Conservation (phyloP, 2,797 vertebrate genomes). For the Hapalemur alaotrensis region DNA sequence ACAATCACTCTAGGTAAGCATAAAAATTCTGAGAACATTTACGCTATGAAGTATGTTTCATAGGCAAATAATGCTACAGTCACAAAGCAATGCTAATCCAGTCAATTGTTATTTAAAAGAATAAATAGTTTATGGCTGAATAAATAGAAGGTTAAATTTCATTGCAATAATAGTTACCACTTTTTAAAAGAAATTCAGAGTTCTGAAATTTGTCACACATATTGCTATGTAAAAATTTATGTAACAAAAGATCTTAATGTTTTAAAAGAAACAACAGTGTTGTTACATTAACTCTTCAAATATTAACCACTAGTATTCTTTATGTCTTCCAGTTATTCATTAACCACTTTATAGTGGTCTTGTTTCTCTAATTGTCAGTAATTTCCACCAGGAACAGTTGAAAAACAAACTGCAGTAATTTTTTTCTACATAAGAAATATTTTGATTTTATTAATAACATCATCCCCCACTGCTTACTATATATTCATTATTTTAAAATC, state of each 20-base stretch:
- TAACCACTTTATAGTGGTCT: constrained; percentile 35
- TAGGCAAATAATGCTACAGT: neutral
- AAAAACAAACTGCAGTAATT: neutral
- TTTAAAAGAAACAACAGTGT: neutral
- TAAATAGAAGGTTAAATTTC: neutral
- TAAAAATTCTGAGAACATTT: constrained; percentile 12
- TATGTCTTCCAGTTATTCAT: constrained; percentile 39
- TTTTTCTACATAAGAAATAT: constrained; percentile 17
- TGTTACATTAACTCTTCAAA: constrained; percentile 20
- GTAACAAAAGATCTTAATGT: neutral
- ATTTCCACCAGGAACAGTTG: constrained; percentile 1
- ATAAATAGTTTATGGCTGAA: neutral
- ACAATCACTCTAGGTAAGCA: neutral
- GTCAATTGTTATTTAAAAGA: neutral
- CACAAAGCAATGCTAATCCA: neutral
- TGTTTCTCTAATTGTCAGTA: constrained; percentile 3
- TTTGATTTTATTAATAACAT: constrained; percentile 28
- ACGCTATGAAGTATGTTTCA: neutral
- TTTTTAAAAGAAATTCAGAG: constrained; percentile 12
- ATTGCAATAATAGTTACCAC: neutral
- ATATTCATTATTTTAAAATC: neutral
- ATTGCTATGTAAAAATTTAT: neutral
- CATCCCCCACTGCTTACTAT: neutral
- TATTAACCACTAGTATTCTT: constrained; percentile 28
- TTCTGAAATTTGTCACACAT: constrained; percentile 20